Evolutionary conservation across 1,140 invertebrate species (phyloP).

Genomic region (Zophobas atratus): DNA sequence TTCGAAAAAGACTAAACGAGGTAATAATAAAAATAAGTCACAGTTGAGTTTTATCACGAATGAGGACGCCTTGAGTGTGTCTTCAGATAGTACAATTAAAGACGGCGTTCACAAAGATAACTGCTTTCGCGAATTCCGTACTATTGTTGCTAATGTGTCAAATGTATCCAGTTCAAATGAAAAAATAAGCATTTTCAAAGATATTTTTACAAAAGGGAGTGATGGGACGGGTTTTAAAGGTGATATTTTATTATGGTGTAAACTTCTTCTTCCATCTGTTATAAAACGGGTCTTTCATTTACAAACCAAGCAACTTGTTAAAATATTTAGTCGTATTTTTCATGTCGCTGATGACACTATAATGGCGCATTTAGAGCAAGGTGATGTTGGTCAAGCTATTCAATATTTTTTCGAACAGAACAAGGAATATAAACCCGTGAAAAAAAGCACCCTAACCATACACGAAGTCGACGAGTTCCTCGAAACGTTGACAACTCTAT

Average conservation of each 20-base stretch:
- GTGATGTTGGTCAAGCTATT: constrained; percentile 93
- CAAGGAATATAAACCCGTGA: constrained; percentile 75
- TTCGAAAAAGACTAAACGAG: constrained; percentile 10
- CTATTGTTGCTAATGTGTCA: constrained; percentile 83
- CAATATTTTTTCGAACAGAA: constrained; percentile 82
- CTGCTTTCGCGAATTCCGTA: constrained; percentile 84
- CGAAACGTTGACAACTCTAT: constrained; percentile 81
- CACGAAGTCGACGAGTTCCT: constrained; percentile 86
- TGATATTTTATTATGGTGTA: constrained; percentile 85
- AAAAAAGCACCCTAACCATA: constrained; percentile 82
- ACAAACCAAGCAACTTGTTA: constrained; percentile 92
- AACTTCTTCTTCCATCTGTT: constrained; percentile 86
- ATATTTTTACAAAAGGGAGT: constrained; percentile 80
- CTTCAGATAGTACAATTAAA: neutral
- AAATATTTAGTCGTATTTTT: constrained; percentile 91
- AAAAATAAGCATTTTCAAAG: constrained; percentile 84
- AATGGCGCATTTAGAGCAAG: constrained; percentile 89
- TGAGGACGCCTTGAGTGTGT: constrained; percentile 2
- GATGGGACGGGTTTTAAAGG: constrained; percentile 81
- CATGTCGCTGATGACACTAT: constrained; percentile 82
- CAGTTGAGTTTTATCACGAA: neutral
- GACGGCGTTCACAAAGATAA: constrained; percentile 73
- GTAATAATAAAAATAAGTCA: neutral
- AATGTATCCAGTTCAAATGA: constrained; percentile 84
- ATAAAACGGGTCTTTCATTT: constrained; percentile 91